phyloP scores from a whole-genome alignment of 2,888 invertebrate genomes.

The Anodontia alba region DNA sequence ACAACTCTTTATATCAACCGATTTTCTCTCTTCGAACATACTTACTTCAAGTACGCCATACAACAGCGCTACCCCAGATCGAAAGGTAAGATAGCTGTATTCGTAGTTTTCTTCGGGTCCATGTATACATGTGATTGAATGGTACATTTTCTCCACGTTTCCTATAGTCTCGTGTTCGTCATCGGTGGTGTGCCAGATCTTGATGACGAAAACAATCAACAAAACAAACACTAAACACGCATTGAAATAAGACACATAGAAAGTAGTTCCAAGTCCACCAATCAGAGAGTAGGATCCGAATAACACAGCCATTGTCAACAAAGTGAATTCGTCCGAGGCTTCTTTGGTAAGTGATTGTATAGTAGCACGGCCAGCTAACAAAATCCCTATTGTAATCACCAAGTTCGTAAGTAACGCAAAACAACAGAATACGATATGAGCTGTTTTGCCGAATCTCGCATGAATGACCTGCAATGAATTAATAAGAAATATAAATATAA shows the following conservation, averaged over 20 bases:
- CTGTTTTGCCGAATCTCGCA: slow-evolving; percentile 77
- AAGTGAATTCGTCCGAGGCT: slow-evolving; percentile 79
- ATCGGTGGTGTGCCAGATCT: slow-evolving; percentile 76
- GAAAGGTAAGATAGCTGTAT: slow-evolving; percentile 78
- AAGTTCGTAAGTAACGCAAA: slow-evolving; percentile 81
- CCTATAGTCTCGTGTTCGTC: slow-evolving; percentile 72
- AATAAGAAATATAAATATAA: slow-evolving; percentile 14
- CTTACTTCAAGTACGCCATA: slow-evolving; percentile 81
- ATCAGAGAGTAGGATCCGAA: slow-evolving; percentile 82
- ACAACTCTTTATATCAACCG: too few species aligned
- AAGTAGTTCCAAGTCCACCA: slow-evolving; percentile 83
- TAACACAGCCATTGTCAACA: slow-evolving; percentile 80
- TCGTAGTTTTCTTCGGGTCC: slow-evolving; percentile 79
- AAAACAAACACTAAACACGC: slow-evolving; percentile 81
- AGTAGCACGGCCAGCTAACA: slow-evolving; percentile 79
- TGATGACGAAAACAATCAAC: slow-evolving; percentile 80
- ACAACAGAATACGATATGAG: slow-evolving; percentile 80
- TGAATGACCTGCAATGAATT: slow-evolving; percentile 74
- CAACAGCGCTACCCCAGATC: slow-evolving; percentile 77
- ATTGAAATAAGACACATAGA: slow-evolving; percentile 83
- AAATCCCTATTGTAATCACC: slow-evolving; percentile 79
- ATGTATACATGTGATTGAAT: slow-evolving; percentile 76
- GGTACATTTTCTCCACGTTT: slow-evolving; percentile 75
- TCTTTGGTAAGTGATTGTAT: slow-evolving; percentile 78
- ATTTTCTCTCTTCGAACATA: too few species aligned